These are phyloP conservation scores for Agrilus mali DNA, from an alignment of 2,888 invertebrate genomes.

Conservation along the genomic window DNA sequence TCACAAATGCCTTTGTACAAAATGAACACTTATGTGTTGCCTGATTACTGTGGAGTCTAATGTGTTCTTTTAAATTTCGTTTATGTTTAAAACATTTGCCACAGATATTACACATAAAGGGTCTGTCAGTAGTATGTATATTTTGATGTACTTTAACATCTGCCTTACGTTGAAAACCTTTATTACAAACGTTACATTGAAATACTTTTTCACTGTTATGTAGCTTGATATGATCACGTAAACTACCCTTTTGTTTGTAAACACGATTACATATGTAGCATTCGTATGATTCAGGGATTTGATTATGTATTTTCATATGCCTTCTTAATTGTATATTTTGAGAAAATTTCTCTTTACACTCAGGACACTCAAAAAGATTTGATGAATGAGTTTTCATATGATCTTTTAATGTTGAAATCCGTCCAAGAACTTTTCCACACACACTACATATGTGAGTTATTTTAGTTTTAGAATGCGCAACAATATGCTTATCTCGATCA, in stretches of 20 bases:
- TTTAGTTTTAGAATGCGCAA: too few relatives aligned
- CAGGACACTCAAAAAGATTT: too few relatives aligned
- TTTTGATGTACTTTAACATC: slow-evolving; percentile 20
- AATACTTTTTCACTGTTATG: slow-evolving; percentile 20
- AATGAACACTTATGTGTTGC: too few relatives aligned
- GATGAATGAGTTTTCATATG: too few relatives aligned
- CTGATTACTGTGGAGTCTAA: too few relatives aligned
- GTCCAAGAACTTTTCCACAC: too few relatives aligned
- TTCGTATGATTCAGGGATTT: slow-evolving; percentile 11
- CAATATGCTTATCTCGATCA: too few relatives aligned
- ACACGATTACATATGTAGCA: slow-evolving; percentile 14
- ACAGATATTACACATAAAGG: slow-evolving; percentile 19
- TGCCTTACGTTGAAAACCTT: slow-evolving; percentile 22
- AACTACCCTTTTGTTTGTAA: slow-evolving; percentile 19
- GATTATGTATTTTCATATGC: slow-evolving; percentile 10
- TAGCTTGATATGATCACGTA: slow-evolving; percentile 19
- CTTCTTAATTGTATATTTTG: slow-evolving; percentile 3
- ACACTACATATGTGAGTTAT: too few relatives aligned
- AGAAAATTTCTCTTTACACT: too few relatives aligned
- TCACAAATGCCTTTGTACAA: too few relatives aligned
- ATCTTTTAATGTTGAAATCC: too few relatives aligned
- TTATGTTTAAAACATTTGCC: slow-evolving; percentile 16
- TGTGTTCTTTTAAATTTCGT: too few relatives aligned
- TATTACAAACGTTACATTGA: slow-evolving; percentile 21
- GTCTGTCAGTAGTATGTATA: slow-evolving; percentile 22